Conservation (phyloP, 2,888 invertebrate genomes). For the Osmoderma eremita region DNA sequence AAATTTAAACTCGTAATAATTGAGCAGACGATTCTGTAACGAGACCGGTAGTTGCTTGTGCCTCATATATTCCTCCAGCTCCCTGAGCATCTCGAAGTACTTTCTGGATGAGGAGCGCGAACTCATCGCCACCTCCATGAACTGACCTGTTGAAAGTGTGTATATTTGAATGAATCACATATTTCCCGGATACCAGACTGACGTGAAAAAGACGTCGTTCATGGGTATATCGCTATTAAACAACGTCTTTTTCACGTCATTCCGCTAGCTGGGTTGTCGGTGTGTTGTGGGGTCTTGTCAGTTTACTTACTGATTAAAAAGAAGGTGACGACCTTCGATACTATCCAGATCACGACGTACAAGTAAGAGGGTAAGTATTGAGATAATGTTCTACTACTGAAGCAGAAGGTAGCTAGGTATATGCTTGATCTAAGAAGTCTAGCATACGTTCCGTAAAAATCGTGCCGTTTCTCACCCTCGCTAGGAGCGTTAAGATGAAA, state of each 20-base stretch:
- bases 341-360: slow-evolving; percentile 11
- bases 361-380: not conserved
- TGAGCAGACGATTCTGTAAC: slow-evolving; percentile 66
- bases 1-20: slow-evolving; percentile 70
- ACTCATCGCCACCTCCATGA: slow-evolving; percentile 35
- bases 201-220: too few species aligned
- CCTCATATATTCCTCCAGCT: slow-evolving; percentile 68
- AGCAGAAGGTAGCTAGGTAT: slow-evolving; percentile 25
- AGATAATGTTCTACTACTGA: not conserved
- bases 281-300: not conserved
- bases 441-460: slow-evolving; percentile 12
- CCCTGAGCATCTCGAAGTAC: slow-evolving; percentile 67
- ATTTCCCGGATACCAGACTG: too few species aligned
- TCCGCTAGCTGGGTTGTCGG: too few species aligned
- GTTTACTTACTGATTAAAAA: slow-evolving; percentile 28
- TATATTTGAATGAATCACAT: too few species aligned
- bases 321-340: slow-evolving; percentile 27
- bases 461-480: not conserved
- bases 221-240: too few species aligned
- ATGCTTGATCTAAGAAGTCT: slow-evolving; percentile 1
- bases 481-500: not conserved
- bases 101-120: slow-evolving; percentile 51
- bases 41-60: slow-evolving; percentile 68
- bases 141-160: slow-evolving; percentile 15
- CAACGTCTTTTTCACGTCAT: too few species aligned